These are phyloP conservation scores for Yponomeuta cagnagella DNA, from an alignment of 2,888 invertebrate genomes.

Conservation along the genomic window DNA sequence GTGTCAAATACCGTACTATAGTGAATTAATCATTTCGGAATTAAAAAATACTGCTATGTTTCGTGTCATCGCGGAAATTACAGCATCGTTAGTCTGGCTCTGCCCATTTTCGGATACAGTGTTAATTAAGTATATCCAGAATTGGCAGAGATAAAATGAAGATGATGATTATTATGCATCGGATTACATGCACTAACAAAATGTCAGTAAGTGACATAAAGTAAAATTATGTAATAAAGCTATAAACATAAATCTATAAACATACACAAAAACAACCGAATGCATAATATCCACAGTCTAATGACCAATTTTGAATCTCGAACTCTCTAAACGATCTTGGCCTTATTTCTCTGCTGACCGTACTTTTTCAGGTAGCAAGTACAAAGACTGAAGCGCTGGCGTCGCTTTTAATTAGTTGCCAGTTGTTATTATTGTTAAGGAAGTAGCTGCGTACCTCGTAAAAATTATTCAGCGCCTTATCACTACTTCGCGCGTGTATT, in stretches of 20 bases:
- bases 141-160: no score
- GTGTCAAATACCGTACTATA: no score
- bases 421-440: constrained; percentile 67
- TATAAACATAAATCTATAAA: neutral
- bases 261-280: neutral
- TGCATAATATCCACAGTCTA: no score
- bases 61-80: no score
- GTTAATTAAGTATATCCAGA: no score
- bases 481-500: constrained; percentile 26
- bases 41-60: no score
- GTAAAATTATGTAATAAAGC: neutral
- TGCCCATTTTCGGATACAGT: no score
- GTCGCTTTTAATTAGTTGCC: constrained; percentile 68
- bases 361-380: constrained; percentile 51
- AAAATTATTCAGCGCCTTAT: constrained; percentile 58
- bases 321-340: neutral
- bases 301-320: neutral
- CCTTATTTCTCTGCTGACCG: constrained; percentile 35
- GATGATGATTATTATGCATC: no score
- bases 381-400: constrained; percentile 37
- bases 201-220: neutral
- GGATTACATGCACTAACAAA: no score
- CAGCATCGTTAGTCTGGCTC: no score
- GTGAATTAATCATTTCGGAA: no score
- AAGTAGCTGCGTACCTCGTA: constrained; percentile 40